A percentile compares a stretch with the other conserved stretches of the same genome.
These are phyloP conservation scores for Volucella bombylans DNA, from an alignment of 2,888 invertebrate species.

Conservation along the genomic window DNA sequence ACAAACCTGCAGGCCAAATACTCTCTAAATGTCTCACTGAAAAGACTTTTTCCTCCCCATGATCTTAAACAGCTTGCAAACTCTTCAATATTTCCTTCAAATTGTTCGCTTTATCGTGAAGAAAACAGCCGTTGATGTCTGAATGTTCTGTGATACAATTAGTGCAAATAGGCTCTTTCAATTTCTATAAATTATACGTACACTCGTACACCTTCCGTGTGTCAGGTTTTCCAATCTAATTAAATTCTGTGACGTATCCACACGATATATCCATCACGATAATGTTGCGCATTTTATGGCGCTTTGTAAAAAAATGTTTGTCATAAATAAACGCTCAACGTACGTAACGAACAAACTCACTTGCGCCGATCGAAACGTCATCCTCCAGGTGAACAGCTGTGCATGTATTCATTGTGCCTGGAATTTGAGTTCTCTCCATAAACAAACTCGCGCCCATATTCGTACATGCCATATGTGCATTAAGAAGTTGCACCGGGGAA, in stretches of 20 bases:
- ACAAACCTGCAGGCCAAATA: too few species aligned
- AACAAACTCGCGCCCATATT: constrained; percentile 4
- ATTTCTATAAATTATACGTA: too few species aligned
- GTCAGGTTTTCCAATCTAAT: background rate
- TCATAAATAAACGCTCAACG: constrained; percentile 34
- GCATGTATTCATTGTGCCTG: constrained; percentile 45
- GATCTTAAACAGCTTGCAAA: too few species aligned
- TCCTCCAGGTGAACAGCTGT: constrained; percentile 46
- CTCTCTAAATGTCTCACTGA: too few species aligned
- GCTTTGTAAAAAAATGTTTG: background rate
- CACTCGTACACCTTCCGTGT: too few species aligned
- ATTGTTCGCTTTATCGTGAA: too few species aligned
- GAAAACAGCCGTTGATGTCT: too few species aligned
- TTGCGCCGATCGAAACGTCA: constrained; percentile 25
- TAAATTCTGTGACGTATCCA: background rate
- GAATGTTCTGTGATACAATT: too few species aligned
- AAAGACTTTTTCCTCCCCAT: too few species aligned
- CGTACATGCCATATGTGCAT: constrained; percentile 35
- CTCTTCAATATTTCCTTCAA: too few species aligned
- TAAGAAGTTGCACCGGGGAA: constrained; percentile 60
- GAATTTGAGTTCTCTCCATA: constrained; percentile 47
- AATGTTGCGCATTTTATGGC: constrained; percentile 15
- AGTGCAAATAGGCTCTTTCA: too few species aligned
- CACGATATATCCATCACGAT: background rate
- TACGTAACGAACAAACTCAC: constrained; percentile 14